Evolutionary conservation across 2,888 invertebrate species (phyloP), one percentile per base, ranked within the genome.

Genomic region (Microctonus hyperodae): DNA sequence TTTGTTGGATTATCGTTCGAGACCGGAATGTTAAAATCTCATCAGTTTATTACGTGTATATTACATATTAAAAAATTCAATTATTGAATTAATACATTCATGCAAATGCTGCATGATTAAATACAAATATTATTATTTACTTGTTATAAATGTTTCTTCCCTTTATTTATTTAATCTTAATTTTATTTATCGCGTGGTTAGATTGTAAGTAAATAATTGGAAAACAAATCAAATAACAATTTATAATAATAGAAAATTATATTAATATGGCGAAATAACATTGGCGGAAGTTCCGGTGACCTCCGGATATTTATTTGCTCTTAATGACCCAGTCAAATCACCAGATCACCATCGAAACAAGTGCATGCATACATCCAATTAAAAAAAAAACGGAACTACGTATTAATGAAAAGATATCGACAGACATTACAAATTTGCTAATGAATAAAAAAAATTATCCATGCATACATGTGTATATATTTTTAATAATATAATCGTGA

Each of bases 1-100:
- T 61, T 61, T 61, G 25, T 58, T 50, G 61, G 33, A 61, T 61
- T 51, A 61, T 61, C 33, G 33, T 55, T n/a, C 31, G 16, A 55
- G 55, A 16, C 55, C 25, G 10, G 55, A 33, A 13, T 55, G n/a
- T 33, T 33, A 31, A 31, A 55, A 55, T 33, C n/a, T 55, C 31
- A n/a, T 33, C 25, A 55, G 22, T 53, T 55, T 55, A 37, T n/a
- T 16, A 44, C 40, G 40, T 44, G 28, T 37, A 44, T 16, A 7
- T 44, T n/a, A 28, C 16, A 31, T 2, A 31, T 55, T 55, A 16
- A 55, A 55, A 31, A 28, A 20, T 55, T 55, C 31, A 55, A 16
- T 55, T 55, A 55, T 31, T 55, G 20, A 55, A 31, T 55, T 33
- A 31, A 33, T n/a, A 55, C 9, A 55, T 28, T n/a, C n/a, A n/a